Evolutionary conservation across 2,113 vertebrate genomes (phyloP).

Genomic region (Eudorcas thomsonii): DNA sequence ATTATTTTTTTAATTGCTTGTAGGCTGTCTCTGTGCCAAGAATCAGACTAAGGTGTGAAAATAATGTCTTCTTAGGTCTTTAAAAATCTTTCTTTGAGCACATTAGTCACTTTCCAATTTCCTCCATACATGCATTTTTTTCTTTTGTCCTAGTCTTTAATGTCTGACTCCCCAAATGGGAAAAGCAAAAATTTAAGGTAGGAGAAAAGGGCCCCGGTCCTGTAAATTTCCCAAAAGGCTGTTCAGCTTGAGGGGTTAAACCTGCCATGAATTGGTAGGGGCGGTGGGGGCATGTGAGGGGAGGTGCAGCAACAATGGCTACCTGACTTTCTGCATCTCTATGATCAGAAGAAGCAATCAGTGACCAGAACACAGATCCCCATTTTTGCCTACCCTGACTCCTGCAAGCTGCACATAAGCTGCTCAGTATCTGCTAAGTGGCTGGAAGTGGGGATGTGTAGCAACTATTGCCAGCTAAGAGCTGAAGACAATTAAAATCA

Average conservation of each 20-base stretch:
- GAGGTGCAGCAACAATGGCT: not conserved
- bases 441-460: not conserved
- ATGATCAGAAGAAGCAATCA: not conserved
- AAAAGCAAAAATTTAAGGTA: not conserved
- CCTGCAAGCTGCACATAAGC: not conserved
- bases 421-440: not conserved
- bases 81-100: not conserved
- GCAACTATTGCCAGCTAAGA: not conserved
- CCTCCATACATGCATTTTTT: not conserved
- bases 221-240: not conserved
- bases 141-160: not conserved
- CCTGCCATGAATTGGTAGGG: not conserved
- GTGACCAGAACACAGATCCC: not conserved
- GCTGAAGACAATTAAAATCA: not conserved
- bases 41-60: not conserved
- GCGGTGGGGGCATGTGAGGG: fast-evolving
- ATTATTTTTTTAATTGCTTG: not conserved
- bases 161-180: not conserved
- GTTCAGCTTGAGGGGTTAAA: not conserved
- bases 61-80: not conserved
- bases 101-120: not conserved
- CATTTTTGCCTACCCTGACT: not conserved
- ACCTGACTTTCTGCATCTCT: not conserved
- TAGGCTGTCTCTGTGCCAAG: not conserved
- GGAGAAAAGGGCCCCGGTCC: not conserved